Evolutionary conservation across 2,113 vertebrate genomes (phyloP).

Genomic region (human (Homo sapiens)): DNA sequence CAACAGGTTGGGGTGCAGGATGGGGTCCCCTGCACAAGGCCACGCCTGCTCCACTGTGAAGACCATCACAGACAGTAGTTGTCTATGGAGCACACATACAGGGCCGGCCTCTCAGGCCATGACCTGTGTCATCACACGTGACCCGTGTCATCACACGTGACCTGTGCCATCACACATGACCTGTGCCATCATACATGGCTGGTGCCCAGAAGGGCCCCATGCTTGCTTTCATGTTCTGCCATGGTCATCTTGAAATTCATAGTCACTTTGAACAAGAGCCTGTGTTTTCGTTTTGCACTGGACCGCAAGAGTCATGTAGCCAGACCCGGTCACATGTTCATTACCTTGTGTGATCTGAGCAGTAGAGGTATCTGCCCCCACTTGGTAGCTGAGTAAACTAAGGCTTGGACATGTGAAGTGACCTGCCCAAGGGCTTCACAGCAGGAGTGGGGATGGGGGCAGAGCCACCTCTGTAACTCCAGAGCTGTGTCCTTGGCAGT

Average conservation of each 20-base stretch:
- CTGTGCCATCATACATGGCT: accelerated
- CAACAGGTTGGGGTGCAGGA: background rate
- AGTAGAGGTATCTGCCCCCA: accelerated
- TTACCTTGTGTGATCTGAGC: background rate
- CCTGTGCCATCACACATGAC: no score
- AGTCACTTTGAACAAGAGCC: background rate
- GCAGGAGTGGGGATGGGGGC: accelerated
- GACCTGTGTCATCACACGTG: no score
- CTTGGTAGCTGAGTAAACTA: background rate
- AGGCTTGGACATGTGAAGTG: background rate
- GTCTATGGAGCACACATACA: accelerated
- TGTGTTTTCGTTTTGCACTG: accelerated
- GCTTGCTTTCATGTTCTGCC: no score
- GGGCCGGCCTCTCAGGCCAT: accelerated
- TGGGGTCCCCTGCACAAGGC: background rate
- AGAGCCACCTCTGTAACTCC: background rate
- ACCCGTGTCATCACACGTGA: no score
- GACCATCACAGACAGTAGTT: accelerated
- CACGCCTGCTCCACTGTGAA: accelerated
- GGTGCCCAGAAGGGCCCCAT: background rate
- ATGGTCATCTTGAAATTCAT: accelerated
- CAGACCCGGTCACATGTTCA: accelerated
- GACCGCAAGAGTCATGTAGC: accelerated
- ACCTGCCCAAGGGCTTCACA: background rate
- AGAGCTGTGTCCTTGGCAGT: background rate